Conservation (phyloP, 2,113 vertebrate genomes). For the Choloepus hoffmanni region DNA sequence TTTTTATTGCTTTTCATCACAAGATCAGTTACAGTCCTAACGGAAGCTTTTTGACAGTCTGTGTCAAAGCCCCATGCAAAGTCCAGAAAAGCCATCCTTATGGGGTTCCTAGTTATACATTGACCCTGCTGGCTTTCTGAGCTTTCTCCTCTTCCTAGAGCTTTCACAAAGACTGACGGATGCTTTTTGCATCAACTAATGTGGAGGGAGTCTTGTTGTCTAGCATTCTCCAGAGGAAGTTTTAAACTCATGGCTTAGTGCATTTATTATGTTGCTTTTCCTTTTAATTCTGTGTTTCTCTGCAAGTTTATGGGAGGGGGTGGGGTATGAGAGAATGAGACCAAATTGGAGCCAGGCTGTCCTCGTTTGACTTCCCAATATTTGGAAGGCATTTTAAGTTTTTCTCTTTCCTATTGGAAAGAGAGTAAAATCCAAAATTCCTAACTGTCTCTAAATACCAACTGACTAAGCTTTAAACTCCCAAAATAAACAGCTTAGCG, state of each 20-base stretch:
- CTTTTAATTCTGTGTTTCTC: constrained; percentile 59
- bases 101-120: not conserved
- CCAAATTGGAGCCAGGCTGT: constrained; percentile 70
- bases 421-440: constrained; percentile 80
- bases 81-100: not conserved
- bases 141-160: not conserved
- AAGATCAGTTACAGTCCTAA: constrained; percentile 68
- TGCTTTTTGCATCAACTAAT: not conserved
- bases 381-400: constrained; percentile 75
- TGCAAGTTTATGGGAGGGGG: constrained; percentile 1
- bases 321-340: not conserved
- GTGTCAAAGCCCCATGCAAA: not conserved
- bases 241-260: constrained; percentile 33
- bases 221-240: constrained; percentile 45
- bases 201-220: constrained; percentile 55
- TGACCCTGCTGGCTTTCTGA: not conserved
- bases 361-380: constrained; percentile 79
- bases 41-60: constrained; percentile 59
- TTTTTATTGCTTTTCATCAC: constrained; percentile 55
- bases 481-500: constrained; percentile 84
- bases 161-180: not conserved
- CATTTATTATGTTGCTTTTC: constrained; percentile 43
- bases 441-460: constrained; percentile 83
- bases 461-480: constrained; percentile 81
- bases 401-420: constrained; percentile 77